Evolutionary conservation across 2,113 vertebrate species (phyloP), one percentile per base, ranked within the genome.

Genomic region (Oreochromis spilurus): DNA sequence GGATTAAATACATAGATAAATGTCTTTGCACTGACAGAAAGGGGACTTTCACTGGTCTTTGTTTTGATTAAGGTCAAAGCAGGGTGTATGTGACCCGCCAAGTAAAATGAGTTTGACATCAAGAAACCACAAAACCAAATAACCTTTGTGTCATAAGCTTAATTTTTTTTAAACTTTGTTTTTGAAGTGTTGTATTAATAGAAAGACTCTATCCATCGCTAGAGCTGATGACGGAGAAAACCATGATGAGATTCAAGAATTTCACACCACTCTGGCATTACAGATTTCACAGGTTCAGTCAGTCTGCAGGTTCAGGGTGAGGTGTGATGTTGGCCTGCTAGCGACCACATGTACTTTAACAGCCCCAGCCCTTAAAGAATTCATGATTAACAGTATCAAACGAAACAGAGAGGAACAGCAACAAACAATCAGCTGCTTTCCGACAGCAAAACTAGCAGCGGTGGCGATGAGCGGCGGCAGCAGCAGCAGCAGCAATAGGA

Each of bases 221-320:
- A 82, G 31, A 87, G 36, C 24, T 50, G 6, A 58, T 84, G 54
- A 85, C 58, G 29, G 3, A 62, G 54, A 82, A 89, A 88, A 85
- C 34, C 54, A 70, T 36, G 50, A 83, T 88, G 75, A 77, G 75
- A 84, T 91, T 91, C 72, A 77, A 77, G 45, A 31, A 77, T 77
- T 52, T 77, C 87, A 92, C 87, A 87, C 82, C 40, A 38, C 34
- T 84, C 53, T 57, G 70, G 78, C 70, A 84, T 88, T 79, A 45
- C 34, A 84, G 78, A 81, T 87, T 88, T 92, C 81, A 89, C 89
- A 90, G 93, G 81, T 90, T 89, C 79, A 82, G 85, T 84, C 87
- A 84, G 78, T 90, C 72, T 86, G 81, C 19, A 77, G 58, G 55
- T 88, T 90, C 31, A 81, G 79, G 54, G 12, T 83, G 67, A 87